phyloP scores from a whole-genome alignment of 2,113 vertebrate species.

The Himantopus leucocephalus region DNA sequence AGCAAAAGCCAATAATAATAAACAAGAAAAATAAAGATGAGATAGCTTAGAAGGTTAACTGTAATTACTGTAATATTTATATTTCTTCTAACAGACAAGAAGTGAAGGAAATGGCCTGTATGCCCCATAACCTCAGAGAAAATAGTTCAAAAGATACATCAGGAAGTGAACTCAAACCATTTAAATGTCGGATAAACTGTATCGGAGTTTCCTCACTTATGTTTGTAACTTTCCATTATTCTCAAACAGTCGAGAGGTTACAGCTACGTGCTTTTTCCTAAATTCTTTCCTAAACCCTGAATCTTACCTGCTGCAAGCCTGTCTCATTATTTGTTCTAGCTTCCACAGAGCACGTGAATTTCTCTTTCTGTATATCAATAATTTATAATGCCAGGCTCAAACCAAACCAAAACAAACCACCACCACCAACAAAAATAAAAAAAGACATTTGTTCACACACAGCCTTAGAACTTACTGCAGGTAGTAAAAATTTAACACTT shows the following conservation, averaged over 20 bases:
- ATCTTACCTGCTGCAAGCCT: neutral
- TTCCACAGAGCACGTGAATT: neutral
- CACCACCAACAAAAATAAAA: accelerated
- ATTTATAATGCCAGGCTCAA: neutral
- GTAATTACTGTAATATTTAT: neutral
- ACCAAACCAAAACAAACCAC: neutral
- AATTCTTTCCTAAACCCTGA: neutral
- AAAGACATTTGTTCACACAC: neutral
- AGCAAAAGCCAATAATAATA: neutral
- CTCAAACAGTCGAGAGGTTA: neutral
- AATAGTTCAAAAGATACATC: neutral
- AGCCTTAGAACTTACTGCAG: neutral
- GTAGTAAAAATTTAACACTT: neutral
- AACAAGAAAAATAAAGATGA: neutral
- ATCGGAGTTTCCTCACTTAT: neutral
- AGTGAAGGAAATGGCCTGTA: neutral
- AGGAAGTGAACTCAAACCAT: neutral
- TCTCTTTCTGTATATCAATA: neutral
- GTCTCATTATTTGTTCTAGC: neutral
- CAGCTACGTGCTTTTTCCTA: neutral
- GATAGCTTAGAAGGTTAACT: neutral
- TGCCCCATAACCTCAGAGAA: neutral
- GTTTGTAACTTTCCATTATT: neutral
- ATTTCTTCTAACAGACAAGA: neutral
- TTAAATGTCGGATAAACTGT: neutral